phyloP scores from a whole-genome alignment of 2,888 invertebrate species.

The Cotesia congregata region DNA sequence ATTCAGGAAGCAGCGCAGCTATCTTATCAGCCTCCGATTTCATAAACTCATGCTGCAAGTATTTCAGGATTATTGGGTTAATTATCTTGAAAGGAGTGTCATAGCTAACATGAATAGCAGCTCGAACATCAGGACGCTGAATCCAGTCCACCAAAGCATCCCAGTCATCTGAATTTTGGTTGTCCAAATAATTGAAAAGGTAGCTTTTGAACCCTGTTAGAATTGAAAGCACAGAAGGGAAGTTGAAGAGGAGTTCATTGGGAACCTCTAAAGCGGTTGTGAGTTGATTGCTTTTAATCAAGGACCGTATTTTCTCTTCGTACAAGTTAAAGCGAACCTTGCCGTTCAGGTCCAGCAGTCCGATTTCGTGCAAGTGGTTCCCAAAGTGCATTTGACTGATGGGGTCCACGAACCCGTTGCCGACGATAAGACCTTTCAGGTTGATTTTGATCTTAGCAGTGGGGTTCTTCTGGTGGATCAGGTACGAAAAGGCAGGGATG shows the following conservation, averaged over 20 bases:
- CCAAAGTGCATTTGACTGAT: constrained; percentile 83
- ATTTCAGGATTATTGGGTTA: constrained; percentile 76
- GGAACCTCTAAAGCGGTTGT: constrained; percentile 80
- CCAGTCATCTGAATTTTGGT: constrained; percentile 72
- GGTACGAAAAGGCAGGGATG: constrained; percentile 82
- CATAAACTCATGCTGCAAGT: constrained; percentile 84
- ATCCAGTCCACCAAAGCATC: constrained; percentile 76
- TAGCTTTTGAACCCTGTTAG: constrained; percentile 83
- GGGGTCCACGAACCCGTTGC: constrained; percentile 87
- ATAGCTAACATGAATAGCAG: constrained; percentile 85
- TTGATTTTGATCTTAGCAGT: constrained; percentile 78
- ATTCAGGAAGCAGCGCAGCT: constrained; percentile 77
- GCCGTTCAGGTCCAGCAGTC: constrained; percentile 78
- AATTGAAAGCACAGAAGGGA: constrained; percentile 77
- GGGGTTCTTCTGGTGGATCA: constrained; percentile 78
- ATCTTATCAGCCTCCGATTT: constrained; percentile 83
- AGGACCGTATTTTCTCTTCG: constrained; percentile 74
- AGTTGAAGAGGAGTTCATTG: constrained; percentile 78
- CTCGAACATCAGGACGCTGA: constrained; percentile 76
- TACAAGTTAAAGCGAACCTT: constrained; percentile 74
- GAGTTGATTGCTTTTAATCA: constrained; percentile 78
- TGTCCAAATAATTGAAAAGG: constrained; percentile 79
- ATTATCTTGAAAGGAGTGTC: constrained; percentile 79
- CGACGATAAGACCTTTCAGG: constrained; percentile 80
- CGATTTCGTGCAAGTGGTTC: constrained; percentile 85